Conservation (phyloP, 2,113 vertebrate species). For the Muntiacus reevesi region DNA sequence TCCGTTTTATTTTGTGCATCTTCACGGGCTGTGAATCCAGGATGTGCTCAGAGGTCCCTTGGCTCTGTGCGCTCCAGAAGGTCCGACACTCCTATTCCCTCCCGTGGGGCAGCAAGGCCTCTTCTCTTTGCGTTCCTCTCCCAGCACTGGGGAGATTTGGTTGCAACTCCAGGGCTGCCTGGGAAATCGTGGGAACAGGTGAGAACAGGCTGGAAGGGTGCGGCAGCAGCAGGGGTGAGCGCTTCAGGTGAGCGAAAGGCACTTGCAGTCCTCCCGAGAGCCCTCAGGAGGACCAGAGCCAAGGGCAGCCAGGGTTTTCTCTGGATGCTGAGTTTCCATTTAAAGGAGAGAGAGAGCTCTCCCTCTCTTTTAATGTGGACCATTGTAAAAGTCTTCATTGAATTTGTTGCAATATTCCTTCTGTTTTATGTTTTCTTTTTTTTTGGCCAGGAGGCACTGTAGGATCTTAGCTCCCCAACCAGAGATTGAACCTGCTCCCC, state of each 20-base stretch:
- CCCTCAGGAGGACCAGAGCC: background rate
- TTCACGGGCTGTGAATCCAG: background rate
- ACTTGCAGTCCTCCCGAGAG: background rate
- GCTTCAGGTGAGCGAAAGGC: background rate
- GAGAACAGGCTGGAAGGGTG: slow-evolving; percentile 41
- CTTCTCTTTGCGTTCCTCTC: background rate
- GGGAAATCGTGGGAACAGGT: background rate
- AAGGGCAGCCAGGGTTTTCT: background rate
- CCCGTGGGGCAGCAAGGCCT: background rate
- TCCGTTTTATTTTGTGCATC: background rate
- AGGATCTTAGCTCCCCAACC: background rate
- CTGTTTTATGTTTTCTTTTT: background rate
- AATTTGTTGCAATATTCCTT: background rate
- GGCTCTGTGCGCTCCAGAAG: background rate
- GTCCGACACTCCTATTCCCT: background rate
- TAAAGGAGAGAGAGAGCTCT: background rate
- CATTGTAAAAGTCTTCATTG: background rate
- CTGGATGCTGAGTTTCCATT: background rate
- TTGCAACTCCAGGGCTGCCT: background rate
- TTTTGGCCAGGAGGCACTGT: background rate
- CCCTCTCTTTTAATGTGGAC: background rate
- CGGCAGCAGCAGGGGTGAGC: background rate
- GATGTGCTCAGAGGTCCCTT: background rate
- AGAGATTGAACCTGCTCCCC: background rate
- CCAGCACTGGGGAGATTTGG: background rate